A percentile compares a stretch with the other conserved stretches of the same genome.
Evolutionary conservation across 2,797 vertebrate species (phyloP).

Genomic region (Sarcoramphus papa): DNA sequence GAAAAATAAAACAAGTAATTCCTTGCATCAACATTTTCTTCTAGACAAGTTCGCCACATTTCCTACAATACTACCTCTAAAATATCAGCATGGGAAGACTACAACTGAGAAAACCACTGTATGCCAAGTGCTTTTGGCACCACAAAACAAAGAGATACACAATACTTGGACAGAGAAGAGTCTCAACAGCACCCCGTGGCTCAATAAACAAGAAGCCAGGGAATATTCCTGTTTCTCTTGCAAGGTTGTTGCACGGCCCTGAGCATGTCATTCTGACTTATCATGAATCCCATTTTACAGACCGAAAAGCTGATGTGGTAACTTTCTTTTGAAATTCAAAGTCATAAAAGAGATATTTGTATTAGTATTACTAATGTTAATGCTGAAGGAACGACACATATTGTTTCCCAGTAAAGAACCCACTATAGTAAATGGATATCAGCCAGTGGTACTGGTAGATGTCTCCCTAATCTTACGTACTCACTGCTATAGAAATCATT

Average conservation of each 20-base stretch:
- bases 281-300: background rate
- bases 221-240: background rate
- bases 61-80: background rate
- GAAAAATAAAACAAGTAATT: constrained; percentile 17
- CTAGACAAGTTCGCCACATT: background rate
- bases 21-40: background rate
- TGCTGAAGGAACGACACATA: background rate
- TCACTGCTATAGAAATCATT: background rate
- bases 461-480: background rate
- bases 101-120: background rate
- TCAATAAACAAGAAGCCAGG: background rate
- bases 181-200: background rate
- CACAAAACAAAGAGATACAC: background rate
- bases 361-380: background rate
- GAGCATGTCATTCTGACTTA: background rate
- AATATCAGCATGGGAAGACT: background rate
- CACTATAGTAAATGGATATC: background rate
- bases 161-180: background rate
- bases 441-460: background rate
- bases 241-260: background rate
- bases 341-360: background rate
- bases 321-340: background rate
- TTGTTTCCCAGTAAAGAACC: background rate
- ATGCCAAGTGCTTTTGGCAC: background rate
- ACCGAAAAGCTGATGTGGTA: background rate